phyloP scores from a whole-genome alignment of 1,140 invertebrate genomes.

The Bombus confusus region DNA sequence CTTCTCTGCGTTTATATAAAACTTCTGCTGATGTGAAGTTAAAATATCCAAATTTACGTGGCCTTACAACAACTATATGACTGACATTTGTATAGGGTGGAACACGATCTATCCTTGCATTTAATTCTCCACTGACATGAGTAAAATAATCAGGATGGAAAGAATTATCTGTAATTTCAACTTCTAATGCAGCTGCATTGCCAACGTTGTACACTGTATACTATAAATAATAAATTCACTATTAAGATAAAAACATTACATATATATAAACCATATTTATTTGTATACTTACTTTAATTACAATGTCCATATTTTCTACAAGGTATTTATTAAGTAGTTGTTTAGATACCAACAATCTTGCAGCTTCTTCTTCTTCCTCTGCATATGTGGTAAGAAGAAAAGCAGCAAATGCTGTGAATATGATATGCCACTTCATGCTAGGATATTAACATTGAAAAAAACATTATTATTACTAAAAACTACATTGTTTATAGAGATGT shows the following conservation, averaged over 20 bases:
- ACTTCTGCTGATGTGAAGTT: slow-evolving; percentile 98
- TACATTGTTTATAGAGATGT: background rate
- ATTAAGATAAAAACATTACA: slow-evolving; percentile 29
- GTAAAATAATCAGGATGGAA: slow-evolving; percentile 95
- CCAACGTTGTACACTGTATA: slow-evolving; percentile 94
- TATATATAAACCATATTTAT: slow-evolving; percentile 13
- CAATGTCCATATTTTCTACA: slow-evolving; percentile 98
- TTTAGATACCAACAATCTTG: slow-evolving; percentile 91
- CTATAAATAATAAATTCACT: slow-evolving; percentile 72
- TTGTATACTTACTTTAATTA: slow-evolving; percentile 88
- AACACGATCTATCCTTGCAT: slow-evolving; percentile 93
- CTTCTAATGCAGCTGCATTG: slow-evolving; percentile 92
- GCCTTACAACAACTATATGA: slow-evolving; percentile 95
- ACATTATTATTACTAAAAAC: background rate
- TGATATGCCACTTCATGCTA: slow-evolving; percentile 78
- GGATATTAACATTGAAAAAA: slow-evolving; percentile 61
- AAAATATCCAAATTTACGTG: slow-evolving; percentile 95
- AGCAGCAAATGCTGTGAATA: slow-evolving; percentile 70
- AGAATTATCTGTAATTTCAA: slow-evolving; percentile 93
- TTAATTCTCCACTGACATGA: slow-evolving; percentile 92
- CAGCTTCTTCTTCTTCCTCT: slow-evolving; percentile 87
- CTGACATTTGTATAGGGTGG: slow-evolving; percentile 96
- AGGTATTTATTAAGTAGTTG: slow-evolving; percentile 98
- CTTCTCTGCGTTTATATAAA: slow-evolving; percentile 92
- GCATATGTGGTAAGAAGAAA: slow-evolving; percentile 79